A percentile compares a stretch with the other conserved stretches of the same genome.
Evolutionary conservation across 2,888 invertebrate species (phyloP).

Genomic region (Caradrina clavipalpis): DNA sequence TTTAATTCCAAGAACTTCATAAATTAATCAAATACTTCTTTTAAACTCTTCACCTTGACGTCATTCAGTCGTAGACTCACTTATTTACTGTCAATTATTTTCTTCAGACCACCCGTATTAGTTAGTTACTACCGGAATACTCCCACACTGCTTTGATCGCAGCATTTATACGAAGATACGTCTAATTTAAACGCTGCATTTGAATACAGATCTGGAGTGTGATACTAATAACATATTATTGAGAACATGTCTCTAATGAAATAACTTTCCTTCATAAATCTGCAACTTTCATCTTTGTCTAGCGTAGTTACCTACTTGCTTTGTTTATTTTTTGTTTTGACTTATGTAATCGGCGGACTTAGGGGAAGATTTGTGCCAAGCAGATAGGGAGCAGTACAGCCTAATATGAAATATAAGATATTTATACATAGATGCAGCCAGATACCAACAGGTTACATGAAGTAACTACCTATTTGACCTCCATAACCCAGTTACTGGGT

Average conservation of each 20-base stretch:
- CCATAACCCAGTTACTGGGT: background rate
- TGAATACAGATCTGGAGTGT: slow-evolving; percentile 57
- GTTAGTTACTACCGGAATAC: slow-evolving; percentile 57
- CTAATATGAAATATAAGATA: background rate
- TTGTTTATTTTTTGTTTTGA: background rate
- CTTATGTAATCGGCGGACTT: too few species aligned
- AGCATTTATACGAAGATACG: slow-evolving; percentile 63
- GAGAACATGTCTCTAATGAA: slow-evolving; percentile 39
- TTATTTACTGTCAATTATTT: slow-evolving; percentile 64
- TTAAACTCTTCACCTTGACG: slow-evolving; percentile 56
- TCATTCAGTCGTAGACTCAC: slow-evolving; percentile 57
- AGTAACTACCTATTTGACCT: background rate
- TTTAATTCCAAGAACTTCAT: slow-evolving; percentile 45
- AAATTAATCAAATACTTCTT: slow-evolving; percentile 60
- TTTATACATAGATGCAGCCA: too few species aligned
- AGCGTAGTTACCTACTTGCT: background rate
- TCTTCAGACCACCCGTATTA: slow-evolving; percentile 58
- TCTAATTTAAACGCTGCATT: slow-evolving; percentile 62
- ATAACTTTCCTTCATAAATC: slow-evolving; percentile 31
- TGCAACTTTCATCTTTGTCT: slow-evolving; percentile 26
- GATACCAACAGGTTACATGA: too few species aligned
- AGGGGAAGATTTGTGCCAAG: too few species aligned
- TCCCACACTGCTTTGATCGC: slow-evolving; percentile 61
- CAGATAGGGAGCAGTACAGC: too few species aligned
- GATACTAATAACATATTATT: slow-evolving; percentile 61